Base-by-base conservation (phyloP, 2,888 invertebrate species). In the Drosophila austrosaltans region DNA sequence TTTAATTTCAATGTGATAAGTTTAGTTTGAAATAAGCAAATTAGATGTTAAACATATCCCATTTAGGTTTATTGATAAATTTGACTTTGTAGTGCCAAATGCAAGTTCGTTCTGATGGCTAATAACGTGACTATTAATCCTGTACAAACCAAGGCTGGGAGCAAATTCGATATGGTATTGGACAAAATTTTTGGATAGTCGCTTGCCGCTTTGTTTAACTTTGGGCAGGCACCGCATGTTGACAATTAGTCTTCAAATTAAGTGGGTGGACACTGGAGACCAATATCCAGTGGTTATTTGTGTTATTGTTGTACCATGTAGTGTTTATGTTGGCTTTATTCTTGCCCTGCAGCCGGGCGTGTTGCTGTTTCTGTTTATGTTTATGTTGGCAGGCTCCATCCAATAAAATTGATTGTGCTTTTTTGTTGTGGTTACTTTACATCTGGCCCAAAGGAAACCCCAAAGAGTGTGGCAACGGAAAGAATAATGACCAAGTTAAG, bases 231-330 rank as follows among this genome's bases (percentile, higher is more conserved):
- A 69, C 66, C 59, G 60, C 78, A 68, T 82, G 84, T 78, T 83
- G 79, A 81, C 87, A 82, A 82, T 82, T 82, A 86, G 82, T 82
- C 79, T 75, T 76, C 56, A 81, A 78, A 81, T 83, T 68, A 72
- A 77, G 64, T 68, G 86, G 78, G 67, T 59, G 60, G 40, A 56
- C 39, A 58, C 57, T 1, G 12, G 10, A 48, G 28, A 48, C 32
- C 53, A 40, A 44, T 42, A 57, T 12, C 5, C 22, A 36, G 56
- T 48, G 57, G 42, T 69, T 57, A 42, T 62, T 70, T 22, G 56
- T 56, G 59, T 54, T 56, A 56, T 54, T 68, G 53, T 62, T 54
- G 30, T 60, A 40, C 28, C 44, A 2, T 58, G 22, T 10, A 36
- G 54, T 32, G 56, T 8, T 16, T 36, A 48, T 78, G 63, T 63